phyloP scores from a whole-genome alignment of 1,140 invertebrate genomes.

The Eubasilissa regina region DNA sequence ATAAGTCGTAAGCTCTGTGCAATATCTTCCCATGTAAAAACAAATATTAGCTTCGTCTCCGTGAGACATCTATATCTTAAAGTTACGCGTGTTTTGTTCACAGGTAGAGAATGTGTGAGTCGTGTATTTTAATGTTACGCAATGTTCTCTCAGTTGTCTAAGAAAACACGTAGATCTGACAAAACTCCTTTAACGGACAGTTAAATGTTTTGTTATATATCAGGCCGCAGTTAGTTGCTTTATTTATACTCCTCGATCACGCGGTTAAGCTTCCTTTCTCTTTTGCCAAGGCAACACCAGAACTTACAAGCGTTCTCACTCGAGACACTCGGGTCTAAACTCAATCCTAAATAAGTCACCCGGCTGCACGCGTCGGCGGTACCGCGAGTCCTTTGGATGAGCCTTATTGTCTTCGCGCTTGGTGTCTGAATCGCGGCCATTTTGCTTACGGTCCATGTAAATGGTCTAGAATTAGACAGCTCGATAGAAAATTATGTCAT shows the following conservation, averaged over 20 bases:
- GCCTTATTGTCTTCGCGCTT: not conserved
- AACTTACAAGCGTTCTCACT: not conserved
- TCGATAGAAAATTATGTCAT: constrained; percentile 52
- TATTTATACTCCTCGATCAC: not conserved
- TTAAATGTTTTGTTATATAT: not conserved
- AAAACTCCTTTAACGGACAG: too few species aligned
- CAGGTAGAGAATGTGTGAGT: too few species aligned
- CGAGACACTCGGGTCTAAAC: not conserved
- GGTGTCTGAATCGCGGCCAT: constrained; percentile 1
- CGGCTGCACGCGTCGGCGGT: not conserved
- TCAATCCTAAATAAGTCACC: not conserved
- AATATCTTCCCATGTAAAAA: too few species aligned
- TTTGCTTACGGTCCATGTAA: not conserved
- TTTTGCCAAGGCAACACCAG: constrained; percentile 30
- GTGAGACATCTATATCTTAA: too few species aligned
- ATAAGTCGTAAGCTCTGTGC: too few species aligned
- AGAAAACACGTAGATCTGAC: too few species aligned
- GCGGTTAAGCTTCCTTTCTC: constrained; percentile 23
- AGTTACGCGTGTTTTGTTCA: too few species aligned
- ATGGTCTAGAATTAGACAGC: constrained; percentile 41
- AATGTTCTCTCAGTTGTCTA: too few species aligned
- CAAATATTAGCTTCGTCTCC: too few species aligned
- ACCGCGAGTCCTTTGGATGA: constrained; percentile 23
- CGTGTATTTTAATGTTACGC: too few species aligned
- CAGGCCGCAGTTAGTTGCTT: not conserved